phyloP scores from a whole-genome alignment of 2,797 vertebrate species.

The Pitangus sulphuratus region DNA sequence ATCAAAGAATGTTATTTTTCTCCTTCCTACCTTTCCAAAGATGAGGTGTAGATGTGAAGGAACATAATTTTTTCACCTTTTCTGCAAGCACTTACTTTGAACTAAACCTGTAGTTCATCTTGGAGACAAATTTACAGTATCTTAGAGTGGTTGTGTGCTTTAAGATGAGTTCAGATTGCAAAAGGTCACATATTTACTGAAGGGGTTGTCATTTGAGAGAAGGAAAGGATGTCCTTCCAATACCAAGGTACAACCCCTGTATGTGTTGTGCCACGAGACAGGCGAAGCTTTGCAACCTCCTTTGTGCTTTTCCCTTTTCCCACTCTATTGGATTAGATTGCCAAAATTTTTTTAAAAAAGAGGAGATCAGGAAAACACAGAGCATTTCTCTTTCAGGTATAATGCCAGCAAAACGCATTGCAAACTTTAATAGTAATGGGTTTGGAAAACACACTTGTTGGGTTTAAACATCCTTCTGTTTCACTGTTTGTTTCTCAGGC shows the following conservation, averaged over 20 bases:
- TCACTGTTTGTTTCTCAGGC: background rate
- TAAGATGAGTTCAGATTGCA: background rate
- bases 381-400: background rate
- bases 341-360: background rate
- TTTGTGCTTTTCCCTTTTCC: background rate
- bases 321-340: background rate
- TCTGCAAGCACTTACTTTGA: background rate
- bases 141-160: background rate
- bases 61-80: background rate
- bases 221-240: background rate
- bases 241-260: background rate
- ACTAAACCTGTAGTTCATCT: background rate
- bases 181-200: background rate
- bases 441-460: background rate
- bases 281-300: background rate
- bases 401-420: background rate
- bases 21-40: background rate
- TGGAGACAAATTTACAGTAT: background rate
- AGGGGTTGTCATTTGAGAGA: background rate
- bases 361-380: background rate
- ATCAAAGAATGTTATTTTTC: background rate
- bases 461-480: background rate
- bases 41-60: background rate
- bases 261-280: accelerated
- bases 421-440: background rate